A percentile compares a stretch with the other conserved stretches of the same genome.
These are phyloP conservation scores for Drosophila melanosoma DNA, from an alignment of 2,888 invertebrate genomes.

Conservation along the genomic window DNA sequence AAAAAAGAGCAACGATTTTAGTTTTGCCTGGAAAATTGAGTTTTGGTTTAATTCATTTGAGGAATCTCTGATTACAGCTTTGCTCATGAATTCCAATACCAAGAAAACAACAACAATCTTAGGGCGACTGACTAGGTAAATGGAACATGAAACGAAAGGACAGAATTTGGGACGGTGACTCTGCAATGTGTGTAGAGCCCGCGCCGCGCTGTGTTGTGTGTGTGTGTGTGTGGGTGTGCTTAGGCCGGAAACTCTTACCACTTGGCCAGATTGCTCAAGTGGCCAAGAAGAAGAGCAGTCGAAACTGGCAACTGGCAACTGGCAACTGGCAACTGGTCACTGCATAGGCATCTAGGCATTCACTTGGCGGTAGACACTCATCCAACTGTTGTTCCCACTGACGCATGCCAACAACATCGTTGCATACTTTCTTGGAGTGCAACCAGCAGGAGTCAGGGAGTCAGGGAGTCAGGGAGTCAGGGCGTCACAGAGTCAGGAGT, in stretches of 20 bases:
- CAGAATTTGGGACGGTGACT: slow-evolving; percentile 32
- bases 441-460: slow-evolving; percentile 4
- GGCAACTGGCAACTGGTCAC: slow-evolving; percentile 50
- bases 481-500: not conserved
- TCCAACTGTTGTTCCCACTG: slow-evolving; percentile 32
- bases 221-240: slow-evolving; percentile 45
- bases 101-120: not conserved
- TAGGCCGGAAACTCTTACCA: slow-evolving; percentile 68
- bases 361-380: slow-evolving; percentile 64
- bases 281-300: slow-evolving; percentile 36
- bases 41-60: not conserved
- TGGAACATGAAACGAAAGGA: slow-evolving; percentile 15
- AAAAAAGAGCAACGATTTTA: not conserved
- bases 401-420: slow-evolving; percentile 53
- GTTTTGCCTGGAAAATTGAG: not conserved
- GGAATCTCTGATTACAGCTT: not conserved
- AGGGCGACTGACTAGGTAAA: not conserved
- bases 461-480: not conserved
- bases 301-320: slow-evolving; percentile 45
- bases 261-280: slow-evolving; percentile 74
- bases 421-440: slow-evolving; percentile 51
- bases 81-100: not conserved
- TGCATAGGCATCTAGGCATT: slow-evolving; percentile 77
- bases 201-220: not conserved
- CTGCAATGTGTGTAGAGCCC: slow-evolving; percentile 20